Conservation (phyloP, 2,888 invertebrate genomes). For the Nymphalis c-album region DNA sequence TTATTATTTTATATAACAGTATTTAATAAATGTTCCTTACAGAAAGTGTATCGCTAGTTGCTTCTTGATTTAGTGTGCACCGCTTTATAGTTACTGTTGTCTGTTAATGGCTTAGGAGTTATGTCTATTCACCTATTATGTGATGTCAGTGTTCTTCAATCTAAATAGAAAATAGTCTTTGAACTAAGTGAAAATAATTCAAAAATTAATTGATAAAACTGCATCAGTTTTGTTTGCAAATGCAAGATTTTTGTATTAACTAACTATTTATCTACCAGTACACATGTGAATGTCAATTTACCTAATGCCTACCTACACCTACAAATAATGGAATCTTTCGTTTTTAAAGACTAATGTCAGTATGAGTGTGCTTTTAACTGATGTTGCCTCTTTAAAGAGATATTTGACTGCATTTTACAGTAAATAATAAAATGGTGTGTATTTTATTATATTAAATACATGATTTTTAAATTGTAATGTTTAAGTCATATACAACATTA, state of each 20-base stretch:
- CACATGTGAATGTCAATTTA: neutral
- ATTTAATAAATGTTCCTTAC: neutral
- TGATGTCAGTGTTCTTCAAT: no score
- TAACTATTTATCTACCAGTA: neutral
- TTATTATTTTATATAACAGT: constrained; percentile 6
- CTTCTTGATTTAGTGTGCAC: neutral
- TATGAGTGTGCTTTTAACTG: constrained; percentile 3
- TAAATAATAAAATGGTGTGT: neutral
- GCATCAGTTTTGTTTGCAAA: no score
- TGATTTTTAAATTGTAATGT: neutral
- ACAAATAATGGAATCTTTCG: neutral
- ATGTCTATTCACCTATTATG: no score
- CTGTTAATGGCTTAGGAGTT: no score
- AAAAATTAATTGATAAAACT: neutral
- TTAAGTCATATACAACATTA: neutral
- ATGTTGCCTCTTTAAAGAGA: neutral
- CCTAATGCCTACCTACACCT: neutral
- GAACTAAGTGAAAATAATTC: neutral
- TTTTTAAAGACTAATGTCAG: neutral
- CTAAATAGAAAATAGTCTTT: no score
- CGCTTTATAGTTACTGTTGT: neutral
- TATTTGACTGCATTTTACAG: constrained; percentile 1
- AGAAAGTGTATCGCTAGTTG: neutral
- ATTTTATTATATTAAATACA: neutral
- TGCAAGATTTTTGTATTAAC: no score